Evolutionary conservation across 2,888 invertebrate species (phyloP).

Genomic region (Tromatobia lineatoria): DNA sequence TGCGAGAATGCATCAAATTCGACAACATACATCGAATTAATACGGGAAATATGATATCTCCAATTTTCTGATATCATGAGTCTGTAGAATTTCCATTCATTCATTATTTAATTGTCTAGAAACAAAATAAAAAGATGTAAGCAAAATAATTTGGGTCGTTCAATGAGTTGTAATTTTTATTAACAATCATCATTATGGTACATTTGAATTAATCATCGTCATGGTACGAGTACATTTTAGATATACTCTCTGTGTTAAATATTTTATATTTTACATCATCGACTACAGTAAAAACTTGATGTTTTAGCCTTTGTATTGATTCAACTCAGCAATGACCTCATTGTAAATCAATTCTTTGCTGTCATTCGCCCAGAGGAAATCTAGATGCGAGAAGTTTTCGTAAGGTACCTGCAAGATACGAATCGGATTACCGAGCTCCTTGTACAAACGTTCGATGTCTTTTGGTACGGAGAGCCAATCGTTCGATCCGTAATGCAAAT

Average conservation of each 20-base stretch:
- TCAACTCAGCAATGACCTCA: background rate
- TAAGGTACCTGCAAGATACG: slow-evolving; percentile 86
- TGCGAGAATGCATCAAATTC: no score
- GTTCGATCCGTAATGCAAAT: slow-evolving; percentile 5
- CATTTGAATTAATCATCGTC: background rate
- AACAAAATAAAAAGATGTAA: background rate
- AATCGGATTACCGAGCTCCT: slow-evolving; percentile 86
- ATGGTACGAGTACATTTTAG: background rate
- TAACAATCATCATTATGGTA: no score
- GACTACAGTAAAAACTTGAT: background rate
- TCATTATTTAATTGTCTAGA: no score
- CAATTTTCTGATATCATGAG: no score
- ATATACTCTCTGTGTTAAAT: background rate
- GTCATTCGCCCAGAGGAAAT: slow-evolving; percentile 88
- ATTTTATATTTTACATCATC: background rate
- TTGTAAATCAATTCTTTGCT: slow-evolving; percentile 80
- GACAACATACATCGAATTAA: no score
- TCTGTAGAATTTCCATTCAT: no score
- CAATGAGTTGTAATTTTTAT: background rate
- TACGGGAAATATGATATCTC: no score
- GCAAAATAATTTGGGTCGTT: background rate
- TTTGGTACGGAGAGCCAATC: slow-evolving; percentile 35
- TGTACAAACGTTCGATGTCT: slow-evolving; percentile 87
- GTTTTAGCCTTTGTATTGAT: background rate
- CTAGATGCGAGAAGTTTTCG: slow-evolving; percentile 88